Evolutionary conservation across 2,797 vertebrate species (phyloP).

Genomic region (Xenops minutus): DNA sequence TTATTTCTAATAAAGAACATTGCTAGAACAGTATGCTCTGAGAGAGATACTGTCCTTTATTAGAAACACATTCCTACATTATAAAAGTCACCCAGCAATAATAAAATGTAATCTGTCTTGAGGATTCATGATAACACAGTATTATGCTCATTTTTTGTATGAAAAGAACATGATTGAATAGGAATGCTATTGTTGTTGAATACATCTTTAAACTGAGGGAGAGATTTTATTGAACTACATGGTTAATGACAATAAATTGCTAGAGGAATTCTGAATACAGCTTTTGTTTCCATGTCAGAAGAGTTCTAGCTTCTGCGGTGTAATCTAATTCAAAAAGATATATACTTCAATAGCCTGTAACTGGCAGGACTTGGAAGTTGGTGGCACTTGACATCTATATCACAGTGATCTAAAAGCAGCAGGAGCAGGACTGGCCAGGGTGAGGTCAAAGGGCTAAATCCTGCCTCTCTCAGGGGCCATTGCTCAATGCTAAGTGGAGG

Average conservation of each 20-base stretch:
- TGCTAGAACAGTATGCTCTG: background rate
- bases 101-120: slow-evolving; percentile 44
- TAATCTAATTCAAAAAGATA: background rate
- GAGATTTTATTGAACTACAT: slow-evolving; percentile 24
- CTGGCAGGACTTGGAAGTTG: background rate
- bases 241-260: background rate
- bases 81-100: slow-evolving; percentile 41
- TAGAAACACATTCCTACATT: slow-evolving; percentile 44
- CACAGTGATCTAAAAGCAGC: background rate
- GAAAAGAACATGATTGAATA: slow-evolving; percentile 27
- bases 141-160: slow-evolving; percentile 39
- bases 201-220: slow-evolving; percentile 21
- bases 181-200: background rate
- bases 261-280: background rate
- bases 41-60: slow-evolving; percentile 46
- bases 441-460: background rate
- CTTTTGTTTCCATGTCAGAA: background rate
- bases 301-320: background rate
- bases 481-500: rapidly evolving
- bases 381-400: background rate
- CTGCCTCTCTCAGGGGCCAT: background rate
- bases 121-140: slow-evolving; percentile 50
- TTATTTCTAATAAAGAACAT: slow-evolving; percentile 25
- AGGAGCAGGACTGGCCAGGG: rapidly evolving
- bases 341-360: background rate